phyloP scores from a whole-genome alignment of 2,888 invertebrate genomes.

The Octonoba sinensis region DNA sequence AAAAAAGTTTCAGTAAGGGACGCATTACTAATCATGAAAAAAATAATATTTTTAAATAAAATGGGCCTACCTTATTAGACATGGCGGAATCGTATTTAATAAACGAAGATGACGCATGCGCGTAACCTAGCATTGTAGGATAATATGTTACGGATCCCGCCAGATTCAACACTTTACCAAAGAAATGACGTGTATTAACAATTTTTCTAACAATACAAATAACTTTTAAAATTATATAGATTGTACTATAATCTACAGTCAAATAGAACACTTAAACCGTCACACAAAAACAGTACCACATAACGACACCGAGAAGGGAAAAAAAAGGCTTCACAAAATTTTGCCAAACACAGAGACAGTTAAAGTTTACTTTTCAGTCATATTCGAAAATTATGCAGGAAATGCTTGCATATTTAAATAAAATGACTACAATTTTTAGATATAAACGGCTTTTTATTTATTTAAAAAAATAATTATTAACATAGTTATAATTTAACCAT shows the following conservation, averaged over 20 bases:
- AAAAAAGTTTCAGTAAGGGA: constrained; percentile 8
- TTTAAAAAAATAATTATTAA: neutral
- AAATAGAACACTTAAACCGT: neutral
- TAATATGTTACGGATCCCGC: constrained; percentile 50
- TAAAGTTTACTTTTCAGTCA: constrained; percentile 38
- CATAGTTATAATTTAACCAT: neutral
- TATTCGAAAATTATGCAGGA: too few species aligned
- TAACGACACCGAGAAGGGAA: neutral
- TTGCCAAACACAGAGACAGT: constrained; percentile 21
- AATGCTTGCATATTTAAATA: too few species aligned
- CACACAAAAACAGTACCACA: constrained; percentile 15
- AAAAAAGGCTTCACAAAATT: constrained; percentile 39
- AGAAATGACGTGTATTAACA: constrained; percentile 28
- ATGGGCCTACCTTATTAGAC: constrained; percentile 61
- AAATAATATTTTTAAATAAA: too few species aligned
- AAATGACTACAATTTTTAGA: constrained; percentile 1
- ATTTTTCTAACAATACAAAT: neutral
- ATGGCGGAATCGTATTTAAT: constrained; percentile 60
- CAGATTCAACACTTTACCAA: constrained; percentile 55
- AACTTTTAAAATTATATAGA: neutral
- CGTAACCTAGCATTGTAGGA: constrained; percentile 45
- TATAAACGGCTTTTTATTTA: constrained; percentile 2
- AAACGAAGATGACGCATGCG: constrained; percentile 60
- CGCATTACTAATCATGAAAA: constrained; percentile 3
- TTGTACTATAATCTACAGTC: constrained; percentile 8